Base-by-base conservation (phyloP, 2,888 invertebrate genomes). In the Gibbula magus region DNA sequence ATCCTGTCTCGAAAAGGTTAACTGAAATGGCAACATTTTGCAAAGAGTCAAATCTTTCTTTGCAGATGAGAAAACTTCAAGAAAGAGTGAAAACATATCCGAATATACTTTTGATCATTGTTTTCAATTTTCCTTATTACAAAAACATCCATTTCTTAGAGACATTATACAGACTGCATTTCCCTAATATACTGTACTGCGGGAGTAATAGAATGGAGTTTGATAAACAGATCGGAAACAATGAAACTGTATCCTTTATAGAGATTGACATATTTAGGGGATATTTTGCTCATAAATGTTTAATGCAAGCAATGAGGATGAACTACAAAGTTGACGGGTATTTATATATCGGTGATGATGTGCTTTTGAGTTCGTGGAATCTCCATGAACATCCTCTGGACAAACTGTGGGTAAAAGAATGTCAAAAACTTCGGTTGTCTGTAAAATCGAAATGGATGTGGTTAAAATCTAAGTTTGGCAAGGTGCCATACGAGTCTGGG, bases 291-390 rank as follows among this genome's bases (percentile, higher is more conserved):
- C 35, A 70, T 18, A 52, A 35, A 20, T 87, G 87, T 75, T 20
- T 85, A 18, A 22, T 75, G 2, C 77, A 61, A 2, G 86, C 86
- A 7, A 75, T 79, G 39, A 51, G 76, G 20, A 83, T 87, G 84
- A 74, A 79, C n/a, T 82, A 83, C 78, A 82, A 82, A 10, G 81
- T 84, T 4, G 76, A 70, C 8, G 87, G 84, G 0, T 84, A 81
- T 78, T 66, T 87, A 13, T 77, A 78, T 73, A 77, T 84, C 16
- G 74, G 83, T 0, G 85, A 86, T 22, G 77, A 73, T n/a, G 81
- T 80, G 76, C 79, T 80, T 70, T 45, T 85, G 13, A 75, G 52
- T 32, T 16, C 51, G 0, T 75, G 79, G 75, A 45, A 75, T 18
- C 10, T 79, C 22, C 29, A 54, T 16, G 4, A 10, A n/a, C n/a